Evolutionary conservation across 1,140 invertebrate genomes (phyloP).

Genomic region (Drosophila nasuta): DNA sequence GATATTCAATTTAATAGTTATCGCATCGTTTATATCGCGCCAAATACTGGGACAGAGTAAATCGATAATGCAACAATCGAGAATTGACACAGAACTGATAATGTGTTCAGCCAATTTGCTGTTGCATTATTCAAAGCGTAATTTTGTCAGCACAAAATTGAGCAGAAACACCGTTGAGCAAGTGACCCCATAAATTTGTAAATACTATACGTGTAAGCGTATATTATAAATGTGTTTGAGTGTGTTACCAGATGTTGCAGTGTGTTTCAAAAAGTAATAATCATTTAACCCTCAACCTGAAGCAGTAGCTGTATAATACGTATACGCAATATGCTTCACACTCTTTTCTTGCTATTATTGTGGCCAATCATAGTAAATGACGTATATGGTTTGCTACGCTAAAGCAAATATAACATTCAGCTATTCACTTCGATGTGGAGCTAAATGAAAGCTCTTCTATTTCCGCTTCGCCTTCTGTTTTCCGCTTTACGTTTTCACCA

Average conservation of each 20-base stretch:
- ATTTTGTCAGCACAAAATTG: slow-evolving; percentile 41
- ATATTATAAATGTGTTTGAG: slow-evolving; percentile 8
- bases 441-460: slow-evolving; percentile 30
- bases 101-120: slow-evolving; percentile 25
- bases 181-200: slow-evolving; percentile 53
- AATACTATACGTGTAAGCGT: slow-evolving; percentile 13
- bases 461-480: slow-evolving; percentile 28
- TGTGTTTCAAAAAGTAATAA: slow-evolving; percentile 23
- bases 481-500: slow-evolving; percentile 23
- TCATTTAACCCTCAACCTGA: slow-evolving; percentile 18
- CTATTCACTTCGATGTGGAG: slow-evolving; percentile 12
- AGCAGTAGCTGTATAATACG: slow-evolving; percentile 13
- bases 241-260: slow-evolving; percentile 55
- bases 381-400: slow-evolving; percentile 34
- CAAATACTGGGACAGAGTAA: not conserved
- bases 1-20: not conserved
- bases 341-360: slow-evolving; percentile 23
- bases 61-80: slow-evolving; percentile 12
- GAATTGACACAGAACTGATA: slow-evolving; percentile 1
- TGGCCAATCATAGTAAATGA: slow-evolving; percentile 58
- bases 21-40: not conserved
- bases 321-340: slow-evolving; percentile 36
- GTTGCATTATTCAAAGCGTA: slow-evolving; percentile 57
- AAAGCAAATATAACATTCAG: slow-evolving; percentile 37
- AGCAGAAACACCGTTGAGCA: slow-evolving; percentile 31